Base-by-base conservation (phyloP, 2,113 vertebrate species). In the Alexandromys fortis region DNA sequence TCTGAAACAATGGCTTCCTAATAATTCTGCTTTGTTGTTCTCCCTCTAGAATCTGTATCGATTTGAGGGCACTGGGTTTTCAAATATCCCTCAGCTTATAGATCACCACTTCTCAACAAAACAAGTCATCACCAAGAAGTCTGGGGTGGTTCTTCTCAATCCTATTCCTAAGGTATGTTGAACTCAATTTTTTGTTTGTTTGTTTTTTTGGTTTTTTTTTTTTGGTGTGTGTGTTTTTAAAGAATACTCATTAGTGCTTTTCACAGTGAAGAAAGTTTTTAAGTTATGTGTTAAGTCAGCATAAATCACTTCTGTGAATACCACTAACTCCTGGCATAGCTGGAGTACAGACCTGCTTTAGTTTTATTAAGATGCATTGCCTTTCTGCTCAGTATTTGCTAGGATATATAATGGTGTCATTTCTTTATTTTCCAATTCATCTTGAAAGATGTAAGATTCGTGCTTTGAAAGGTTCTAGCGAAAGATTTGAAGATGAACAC, bases 71-170 rank as follows among this genome's bases (percentile, higher is more conserved):
- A 99, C 99, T 35, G 99, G 99, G 0, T 99, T 99, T 98, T 97
- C 99, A 94, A 99, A 99, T 72, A 99, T 99, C 94, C 99, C 99
- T 98, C 99, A 99, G 95, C 99, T 99, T 89, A 99, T 99, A 96
- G 99, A 99, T 77, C 99, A 99, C 98, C 99, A 99, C 97, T 99
- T 99, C 90, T 98, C 98, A 96, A 99, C 99, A 89, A 99, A 99
- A 94, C 99, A 99, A 96, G 99, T 99, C 94, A 99, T 99, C 98
- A 99, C 99, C 76, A 99, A 99, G 98, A 99, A 99, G 98, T 99
- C 99, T 1, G 99, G 99, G 52, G 99, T 99, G 0, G 99, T 99
- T 92, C 98, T 99, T 68, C 98, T 99, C 83, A 99, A 99, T 98
- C 99, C 99, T 0, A 98, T 99, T 87, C 95, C 99, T 97, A 99